Percentiles rank a stretch among this genome's conserved stretches.
These are phyloP conservation scores for Caenorhabditis sulstoni DNA, from an alignment of 2,888 invertebrate genomes.

Conservation along the genomic window DNA sequence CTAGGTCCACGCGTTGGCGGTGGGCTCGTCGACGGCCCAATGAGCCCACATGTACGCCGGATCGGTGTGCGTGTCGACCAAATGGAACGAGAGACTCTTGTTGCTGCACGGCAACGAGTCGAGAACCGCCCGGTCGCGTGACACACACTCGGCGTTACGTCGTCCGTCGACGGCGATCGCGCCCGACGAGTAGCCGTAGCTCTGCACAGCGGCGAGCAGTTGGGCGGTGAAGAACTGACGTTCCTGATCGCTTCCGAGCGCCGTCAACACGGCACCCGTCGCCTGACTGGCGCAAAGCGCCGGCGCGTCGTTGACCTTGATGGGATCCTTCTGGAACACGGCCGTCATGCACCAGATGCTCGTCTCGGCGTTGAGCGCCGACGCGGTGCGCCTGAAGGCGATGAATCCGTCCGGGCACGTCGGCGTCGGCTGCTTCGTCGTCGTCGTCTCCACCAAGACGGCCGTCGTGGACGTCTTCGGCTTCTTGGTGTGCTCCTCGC, in stretches of 20 bases:
- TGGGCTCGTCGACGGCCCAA: slow-evolving; percentile 32
- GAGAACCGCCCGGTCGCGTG: slow-evolving; percentile 6
- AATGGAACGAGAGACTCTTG: not conserved
- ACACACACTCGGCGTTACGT: slow-evolving; percentile 7
- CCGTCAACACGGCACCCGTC: slow-evolving; percentile 6
- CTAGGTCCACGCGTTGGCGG: slow-evolving; percentile 27
- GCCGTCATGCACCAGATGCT: slow-evolving; percentile 22
- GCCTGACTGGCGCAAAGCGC: slow-evolving; percentile 7
- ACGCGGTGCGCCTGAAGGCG: not conserved
- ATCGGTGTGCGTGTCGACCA: slow-evolving; percentile 10
- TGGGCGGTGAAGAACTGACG: not conserved
- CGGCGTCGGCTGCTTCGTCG: not conserved
- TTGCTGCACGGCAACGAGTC: slow-evolving; percentile 12
- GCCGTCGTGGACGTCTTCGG: not conserved
- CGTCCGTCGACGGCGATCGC: slow-evolving; percentile 33
- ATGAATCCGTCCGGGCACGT: slow-evolving; percentile 27
- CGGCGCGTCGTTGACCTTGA: not conserved
- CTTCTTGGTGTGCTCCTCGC: slow-evolving; percentile 1
- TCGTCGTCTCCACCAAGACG: not conserved
- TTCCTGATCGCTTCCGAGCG: slow-evolving; percentile 1
- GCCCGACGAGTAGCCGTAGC: slow-evolving; percentile 4
- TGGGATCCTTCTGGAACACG: slow-evolving; percentile 6
- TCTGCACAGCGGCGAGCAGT: not conserved
- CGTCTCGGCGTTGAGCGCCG: not conserved
- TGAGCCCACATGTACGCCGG: slow-evolving; percentile 1